A percentile compares a stretch with the other conserved stretches of the same genome.
These are phyloP conservation scores for Cloeon dipterum DNA, from an alignment of 2,888 invertebrate genomes.

Conservation along the genomic window DNA sequence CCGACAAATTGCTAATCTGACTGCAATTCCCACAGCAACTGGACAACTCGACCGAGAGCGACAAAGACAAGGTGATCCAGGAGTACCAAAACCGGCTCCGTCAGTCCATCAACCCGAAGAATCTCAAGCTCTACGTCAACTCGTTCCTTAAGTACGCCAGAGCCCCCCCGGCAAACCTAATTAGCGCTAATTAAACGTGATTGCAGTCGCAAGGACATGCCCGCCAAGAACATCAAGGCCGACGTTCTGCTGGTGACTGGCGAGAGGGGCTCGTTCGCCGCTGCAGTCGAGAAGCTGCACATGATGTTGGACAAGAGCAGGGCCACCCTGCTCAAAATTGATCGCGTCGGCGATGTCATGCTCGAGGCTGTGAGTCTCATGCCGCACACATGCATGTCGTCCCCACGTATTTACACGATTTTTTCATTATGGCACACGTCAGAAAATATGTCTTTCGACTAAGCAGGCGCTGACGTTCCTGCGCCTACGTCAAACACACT, in stretches of 20 bases:
- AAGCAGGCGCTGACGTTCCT: too few relatives aligned
- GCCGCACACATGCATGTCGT: too few relatives aligned
- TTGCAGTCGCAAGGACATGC: constrained; percentile 43
- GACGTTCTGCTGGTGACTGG: constrained; percentile 66
- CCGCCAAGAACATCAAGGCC: constrained; percentile 44
- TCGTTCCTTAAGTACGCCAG: constrained; percentile 54
- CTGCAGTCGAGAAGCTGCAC: constrained; percentile 57
- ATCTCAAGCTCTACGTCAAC: constrained; percentile 58
- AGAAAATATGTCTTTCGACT: too few relatives aligned
- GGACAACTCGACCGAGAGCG: constrained; percentile 30
- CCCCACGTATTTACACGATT: too few relatives aligned
- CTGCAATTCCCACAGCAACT: constrained; percentile 22
- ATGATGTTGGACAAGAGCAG: constrained; percentile 56
- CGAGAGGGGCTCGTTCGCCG: constrained; percentile 49
- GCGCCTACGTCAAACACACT: too few relatives aligned
- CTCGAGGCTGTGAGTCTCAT: constrained; percentile 65
- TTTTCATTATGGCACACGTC: too few relatives aligned
- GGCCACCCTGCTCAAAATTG: constrained; percentile 63
- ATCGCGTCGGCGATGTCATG: constrained; percentile 67
- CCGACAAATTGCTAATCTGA: neutral
- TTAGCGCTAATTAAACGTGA: neutral
- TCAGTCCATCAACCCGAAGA: constrained; percentile 49
- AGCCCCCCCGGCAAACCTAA: neutral
- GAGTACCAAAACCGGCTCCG: constrained; percentile 56
- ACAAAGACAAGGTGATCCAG: constrained; percentile 47